Percentiles rank a stretch among this genome's conserved stretches.
Conservation (phyloP, 1,140 invertebrate species). For the Agraylea sexmaculata region DNA sequence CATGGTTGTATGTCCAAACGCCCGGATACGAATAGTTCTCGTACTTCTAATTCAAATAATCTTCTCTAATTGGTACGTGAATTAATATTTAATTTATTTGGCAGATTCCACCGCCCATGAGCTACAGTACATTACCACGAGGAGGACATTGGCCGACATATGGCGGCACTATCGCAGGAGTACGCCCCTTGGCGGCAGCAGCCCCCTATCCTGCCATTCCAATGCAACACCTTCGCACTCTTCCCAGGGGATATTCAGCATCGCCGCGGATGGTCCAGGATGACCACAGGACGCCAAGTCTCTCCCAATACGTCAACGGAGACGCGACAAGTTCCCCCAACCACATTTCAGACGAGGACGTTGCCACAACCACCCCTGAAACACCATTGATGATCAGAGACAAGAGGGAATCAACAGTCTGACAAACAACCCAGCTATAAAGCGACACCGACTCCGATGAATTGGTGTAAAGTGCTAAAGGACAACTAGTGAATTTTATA, state of each 20-base stretch:
- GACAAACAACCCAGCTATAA: slow-evolving; percentile 21
- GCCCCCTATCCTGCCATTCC: slow-evolving; percentile 35
- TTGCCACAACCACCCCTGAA: slow-evolving; percentile 14
- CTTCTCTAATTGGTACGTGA: too few species aligned
- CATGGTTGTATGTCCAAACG: background rate
- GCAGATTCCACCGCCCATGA: slow-evolving; percentile 28
- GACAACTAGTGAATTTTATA: too few species aligned
- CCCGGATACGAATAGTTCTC: background rate
- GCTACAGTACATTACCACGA: slow-evolving; percentile 37
- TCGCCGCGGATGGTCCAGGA: slow-evolving; percentile 20
- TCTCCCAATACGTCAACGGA: slow-evolving; percentile 11
- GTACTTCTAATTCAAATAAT: slow-evolving; percentile 4
- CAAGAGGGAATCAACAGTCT: slow-evolving; percentile 21
- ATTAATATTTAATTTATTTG: slow-evolving; percentile 22
- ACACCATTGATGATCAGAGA: slow-evolving; percentile 20
- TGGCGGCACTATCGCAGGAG: slow-evolving; percentile 25
- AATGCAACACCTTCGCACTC: slow-evolving; percentile 27
- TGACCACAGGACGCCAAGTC: slow-evolving; percentile 8
- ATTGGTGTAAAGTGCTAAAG: too few species aligned
- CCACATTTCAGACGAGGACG: slow-evolving; percentile 19
- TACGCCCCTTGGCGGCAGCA: slow-evolving; percentile 22
- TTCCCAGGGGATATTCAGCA: slow-evolving; percentile 15
- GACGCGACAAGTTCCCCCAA: slow-evolving; percentile 15
- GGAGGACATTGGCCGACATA: slow-evolving; percentile 32
- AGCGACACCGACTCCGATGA: too few species aligned